A percentile compares a stretch with the other conserved stretches of the same genome.
Evolutionary conservation across 2,797 vertebrate species (phyloP).

Genomic region (Salmo trutta): DNA sequence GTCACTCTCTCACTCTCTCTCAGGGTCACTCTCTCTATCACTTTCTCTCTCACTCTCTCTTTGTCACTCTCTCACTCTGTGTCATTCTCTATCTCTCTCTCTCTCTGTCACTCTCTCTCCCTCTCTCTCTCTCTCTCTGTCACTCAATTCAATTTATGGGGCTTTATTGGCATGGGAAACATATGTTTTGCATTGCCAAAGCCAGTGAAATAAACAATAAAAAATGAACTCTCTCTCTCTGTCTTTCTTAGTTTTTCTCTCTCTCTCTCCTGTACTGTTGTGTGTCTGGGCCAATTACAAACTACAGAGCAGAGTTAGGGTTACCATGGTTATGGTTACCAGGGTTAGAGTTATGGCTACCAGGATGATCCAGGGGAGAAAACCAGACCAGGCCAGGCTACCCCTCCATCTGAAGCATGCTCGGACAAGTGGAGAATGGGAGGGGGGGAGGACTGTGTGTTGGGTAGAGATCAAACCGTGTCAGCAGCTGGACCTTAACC

Average conservation of each 20-base stretch:
- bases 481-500: conserved; percentile 14
- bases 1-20: no score
- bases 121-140: background rate
- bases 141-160: background rate
- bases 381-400: conserved; percentile 1
- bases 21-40: no score
- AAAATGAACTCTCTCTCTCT: background rate
- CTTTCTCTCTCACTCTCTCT: no score
- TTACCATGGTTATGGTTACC: no score
- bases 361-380: conserved; percentile 5
- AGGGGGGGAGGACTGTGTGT: background rate
- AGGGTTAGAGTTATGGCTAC: background rate
- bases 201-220: no score
- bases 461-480: background rate
- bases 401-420: conserved; percentile 23
- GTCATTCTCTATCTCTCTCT: background rate
- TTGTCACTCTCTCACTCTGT: no score
- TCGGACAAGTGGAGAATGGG: conserved; percentile 33
- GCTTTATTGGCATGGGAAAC: background rate
- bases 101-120: background rate
- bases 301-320: conserved; percentile 5
- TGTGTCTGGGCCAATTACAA: background rate
- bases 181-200: no score
- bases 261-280: background rate
- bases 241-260: no score